Base-by-base conservation (phyloP, 2,113 vertebrate genomes). In the Proteles cristata region DNA sequence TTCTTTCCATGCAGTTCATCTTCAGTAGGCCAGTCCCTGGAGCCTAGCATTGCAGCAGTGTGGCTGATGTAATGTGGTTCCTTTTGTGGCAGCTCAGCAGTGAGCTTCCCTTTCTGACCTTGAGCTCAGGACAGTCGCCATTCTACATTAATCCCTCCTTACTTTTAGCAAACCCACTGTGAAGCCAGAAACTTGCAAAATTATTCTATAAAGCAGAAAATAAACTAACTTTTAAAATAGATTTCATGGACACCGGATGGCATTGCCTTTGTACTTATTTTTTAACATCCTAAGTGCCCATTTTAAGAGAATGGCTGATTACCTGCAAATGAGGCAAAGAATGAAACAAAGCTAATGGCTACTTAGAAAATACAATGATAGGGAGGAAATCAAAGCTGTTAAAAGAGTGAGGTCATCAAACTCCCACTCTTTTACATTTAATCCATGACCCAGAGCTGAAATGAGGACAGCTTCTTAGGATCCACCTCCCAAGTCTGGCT, bases 91-190 rank as follows among this genome's bases (percentile, higher is more conserved):
- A 66, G 9, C 33, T 81, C 61, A 63, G n/a, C 50, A 45, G 21
- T 39, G 88, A 95, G 7, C 39, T 91, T 97, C 92, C 35, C 81
- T 82, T 93, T 96, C 82, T 96, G 80, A 80, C 31, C 19, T 79
- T 82, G 26, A 96, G 80, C 23, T 85, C 45, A 94, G 19, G 23
- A 79, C 61, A 80, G 35, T 91, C 68, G 96, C 48, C 7, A 68
- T 23, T 76, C 8, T 19, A 23, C 15, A 33, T 14, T 77, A 68
- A 28, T 82, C 43, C 85, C 94, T 87, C 55, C 19, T 93, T 16
- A 58, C 65, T 90, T 88, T 90, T 79, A 90, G 61, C 50, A 93
- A 85, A 26, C 11, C 4, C 63, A 39, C 45, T 84, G 35, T 86
- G 21, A 83, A 81, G 33, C 71, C 25, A 21, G 39, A 45, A 93